Evolutionary conservation across 2,113 vertebrate genomes (phyloP), one percentile per base, ranked within the genome.

Genomic region (Hyla sarda): DNA sequence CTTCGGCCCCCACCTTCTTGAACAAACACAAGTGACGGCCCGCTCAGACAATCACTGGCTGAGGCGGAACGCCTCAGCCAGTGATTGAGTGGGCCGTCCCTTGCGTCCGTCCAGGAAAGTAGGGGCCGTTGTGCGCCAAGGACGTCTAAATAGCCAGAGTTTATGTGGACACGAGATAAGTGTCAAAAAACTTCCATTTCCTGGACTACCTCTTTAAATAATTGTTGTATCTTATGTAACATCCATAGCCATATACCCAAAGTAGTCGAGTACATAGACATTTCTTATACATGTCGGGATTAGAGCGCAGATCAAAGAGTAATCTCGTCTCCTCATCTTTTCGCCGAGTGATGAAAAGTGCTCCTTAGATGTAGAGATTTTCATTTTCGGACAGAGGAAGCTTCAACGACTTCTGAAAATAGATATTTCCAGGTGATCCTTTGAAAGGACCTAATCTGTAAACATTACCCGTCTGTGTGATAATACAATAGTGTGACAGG

Each of bases 401-500:
- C 45, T 84, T 77, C 41, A 58, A 73, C 65, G 11, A 10, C 80
- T 73, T 54, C 30, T 45, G 86, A 83, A 80, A 76, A 74, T 74
- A 77, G 72, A 79, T 75, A 25, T 83, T 69, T 81, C 76, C 80
- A 69, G 78, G 75, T 62, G 48, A 82, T 80, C 28, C 58, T 81
- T 60, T 83, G 48, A 69, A 79, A 74, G 56, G 62, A 48, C 62
- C 65, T 88, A 82, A 60, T 88, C 84, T 87, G 52, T 71, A 85
- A 85, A 54, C 78, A 84, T 71, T 32, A 83, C 65, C 67, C 21
- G 30, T 82, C 87, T 56, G 54, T 56, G 75, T 54, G 77, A 82
- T 87, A 87, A 87, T 86, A 60, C 84, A 86, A 73, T 60, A 32
- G 50, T 52, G 69, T 82, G 85, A 80, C 85, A 87, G 85, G 34